phyloP scores from a whole-genome alignment of 2,113 vertebrate genomes.

The Oryzias woworae region DNA sequence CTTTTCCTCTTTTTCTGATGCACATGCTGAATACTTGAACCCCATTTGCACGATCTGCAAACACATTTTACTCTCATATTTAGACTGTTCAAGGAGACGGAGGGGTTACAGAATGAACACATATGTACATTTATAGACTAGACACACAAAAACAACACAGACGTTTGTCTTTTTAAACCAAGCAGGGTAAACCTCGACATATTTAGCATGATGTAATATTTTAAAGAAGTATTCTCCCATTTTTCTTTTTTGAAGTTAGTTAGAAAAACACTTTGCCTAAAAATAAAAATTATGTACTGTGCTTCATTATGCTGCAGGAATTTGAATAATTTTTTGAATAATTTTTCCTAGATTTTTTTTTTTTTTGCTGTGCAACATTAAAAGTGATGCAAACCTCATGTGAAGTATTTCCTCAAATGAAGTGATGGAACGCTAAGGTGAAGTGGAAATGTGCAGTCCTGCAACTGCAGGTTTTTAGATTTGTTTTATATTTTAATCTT shows the following conservation, averaged over 20 bases:
- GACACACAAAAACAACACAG: conserved; percentile 8
- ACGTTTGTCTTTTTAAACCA: conserved; percentile 16
- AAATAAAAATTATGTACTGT: background rate
- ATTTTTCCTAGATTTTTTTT: background rate
- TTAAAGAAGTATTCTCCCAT: conserved; percentile 15
- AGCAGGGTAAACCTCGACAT: conserved; percentile 12
- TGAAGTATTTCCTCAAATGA: conserved; percentile 24
- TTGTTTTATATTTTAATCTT: background rate
- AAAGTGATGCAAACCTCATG: background rate
- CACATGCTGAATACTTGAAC: conserved; percentile 55
- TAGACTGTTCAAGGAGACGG: conserved; percentile 13
- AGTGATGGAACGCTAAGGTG: conserved; percentile 13
- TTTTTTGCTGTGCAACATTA: conserved; percentile 5
- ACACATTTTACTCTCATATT: conserved; percentile 27
- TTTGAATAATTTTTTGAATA: background rate
- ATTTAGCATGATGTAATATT: conserved; percentile 42
- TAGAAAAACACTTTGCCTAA: conserved; percentile 18
- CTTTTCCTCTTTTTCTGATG: conserved; percentile 3
- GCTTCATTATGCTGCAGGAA: background rate
- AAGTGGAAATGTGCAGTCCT: background rate
- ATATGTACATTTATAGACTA: conserved; percentile 1
- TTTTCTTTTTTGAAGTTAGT: background rate
- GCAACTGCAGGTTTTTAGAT: background rate
- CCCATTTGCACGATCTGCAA: conserved; percentile 50
- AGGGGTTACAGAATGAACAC: conserved; percentile 15